Percentiles rank a stretch among this genome's conserved stretches.
Conservation (phyloP, 2,888 invertebrate genomes). For the Monoplex corrugatus region DNA sequence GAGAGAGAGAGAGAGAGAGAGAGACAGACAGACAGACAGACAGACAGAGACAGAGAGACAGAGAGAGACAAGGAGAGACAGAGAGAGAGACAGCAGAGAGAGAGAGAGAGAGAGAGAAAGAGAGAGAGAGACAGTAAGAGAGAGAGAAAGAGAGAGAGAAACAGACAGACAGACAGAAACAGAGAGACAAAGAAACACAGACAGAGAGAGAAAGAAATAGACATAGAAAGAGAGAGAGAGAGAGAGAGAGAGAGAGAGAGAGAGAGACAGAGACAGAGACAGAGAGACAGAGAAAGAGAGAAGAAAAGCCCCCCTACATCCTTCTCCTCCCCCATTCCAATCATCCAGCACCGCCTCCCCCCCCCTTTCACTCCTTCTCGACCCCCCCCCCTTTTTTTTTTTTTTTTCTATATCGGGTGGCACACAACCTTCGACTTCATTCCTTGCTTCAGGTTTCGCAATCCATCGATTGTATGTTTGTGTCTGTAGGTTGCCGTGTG, state of each 20-base stretch:
- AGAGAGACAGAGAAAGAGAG: neutral
- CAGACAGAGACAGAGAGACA: neutral
- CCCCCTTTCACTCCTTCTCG: too few species aligned
- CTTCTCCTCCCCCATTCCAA: too few species aligned
- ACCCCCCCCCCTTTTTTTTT: too few species aligned
- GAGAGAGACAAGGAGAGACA: neutral
- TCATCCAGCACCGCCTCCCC: too few species aligned
- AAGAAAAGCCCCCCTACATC: too few species aligned
- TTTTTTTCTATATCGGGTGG: too few species aligned
- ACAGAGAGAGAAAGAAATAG: neutral
- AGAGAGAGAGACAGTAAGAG: neutral
- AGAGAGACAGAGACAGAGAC: neutral
- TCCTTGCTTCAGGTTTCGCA: too few species aligned
- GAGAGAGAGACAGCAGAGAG: neutral
- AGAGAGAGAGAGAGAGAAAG: constrained; percentile 1
- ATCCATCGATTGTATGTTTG: too few species aligned
- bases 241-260: neutral
- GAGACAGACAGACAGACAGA: constrained; percentile 27
- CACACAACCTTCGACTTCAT: too few species aligned
- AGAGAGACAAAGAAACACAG: neutral
- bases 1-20: constrained; percentile 15
- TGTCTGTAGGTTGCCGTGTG: too few species aligned
- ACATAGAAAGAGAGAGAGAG: too few species aligned
- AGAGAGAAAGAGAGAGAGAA: neutral
- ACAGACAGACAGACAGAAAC: neutral